These are phyloP conservation scores for Clarias fuscus DNA, from an alignment of 2,797 vertebrate genomes.

Conservation along the genomic window DNA sequence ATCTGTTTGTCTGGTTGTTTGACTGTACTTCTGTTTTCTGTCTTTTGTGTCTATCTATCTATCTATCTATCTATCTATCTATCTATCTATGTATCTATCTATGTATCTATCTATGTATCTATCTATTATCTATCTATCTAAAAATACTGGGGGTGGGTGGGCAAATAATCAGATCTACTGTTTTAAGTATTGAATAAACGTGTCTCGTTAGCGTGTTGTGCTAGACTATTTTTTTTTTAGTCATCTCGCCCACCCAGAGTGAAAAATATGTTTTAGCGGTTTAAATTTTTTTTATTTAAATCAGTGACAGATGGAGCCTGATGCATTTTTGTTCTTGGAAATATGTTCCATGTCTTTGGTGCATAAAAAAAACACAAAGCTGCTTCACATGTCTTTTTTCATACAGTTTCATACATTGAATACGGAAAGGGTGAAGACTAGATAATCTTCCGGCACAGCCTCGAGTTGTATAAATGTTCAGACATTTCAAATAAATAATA, in stretches of 20 bases:
- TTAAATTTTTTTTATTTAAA: neutral
- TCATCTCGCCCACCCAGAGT: neutral
- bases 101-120: too few species aligned
- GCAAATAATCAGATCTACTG: neutral
- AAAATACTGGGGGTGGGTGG: too few species aligned
- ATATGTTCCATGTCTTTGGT: neutral
- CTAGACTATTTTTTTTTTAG: neutral
- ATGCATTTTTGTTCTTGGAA: neutral
- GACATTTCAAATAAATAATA: too few species aligned
- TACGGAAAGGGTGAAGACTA: neutral
- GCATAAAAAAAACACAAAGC: neutral
- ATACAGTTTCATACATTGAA: neutral
- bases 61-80: too few species aligned
- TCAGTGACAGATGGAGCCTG: conserved; percentile 16
- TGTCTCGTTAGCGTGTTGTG: neutral
- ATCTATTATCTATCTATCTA: too few species aligned
- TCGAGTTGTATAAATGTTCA: neutral
- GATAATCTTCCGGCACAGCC: neutral
- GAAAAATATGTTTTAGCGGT: neutral
- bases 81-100: too few species aligned
- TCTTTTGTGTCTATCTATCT: too few species aligned
- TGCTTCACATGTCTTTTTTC: neutral
- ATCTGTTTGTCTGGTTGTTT: neutral
- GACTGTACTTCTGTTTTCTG: too few species aligned
- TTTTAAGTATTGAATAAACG: neutral